Percentiles rank a stretch among this genome's conserved stretches.
phyloP scores from a whole-genome alignment of 2,888 invertebrate species.

The Meteorus cinctellus region DNA sequence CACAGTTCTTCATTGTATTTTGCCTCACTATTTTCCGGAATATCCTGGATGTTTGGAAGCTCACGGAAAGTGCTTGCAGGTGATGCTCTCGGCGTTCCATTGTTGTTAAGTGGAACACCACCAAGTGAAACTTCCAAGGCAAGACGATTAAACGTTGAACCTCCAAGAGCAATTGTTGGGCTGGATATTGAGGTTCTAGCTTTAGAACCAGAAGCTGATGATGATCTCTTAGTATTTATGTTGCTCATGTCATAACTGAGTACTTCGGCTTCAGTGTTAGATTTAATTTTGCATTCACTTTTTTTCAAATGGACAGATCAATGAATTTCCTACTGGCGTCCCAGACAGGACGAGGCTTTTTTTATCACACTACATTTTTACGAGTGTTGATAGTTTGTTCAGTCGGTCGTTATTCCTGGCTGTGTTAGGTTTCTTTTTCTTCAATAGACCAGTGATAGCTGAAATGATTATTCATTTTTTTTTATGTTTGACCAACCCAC shows the following conservation, averaged over 20 bases:
- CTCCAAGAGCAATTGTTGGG: conserved; percentile 54
- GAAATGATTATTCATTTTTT: conserved; percentile 2
- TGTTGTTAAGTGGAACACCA: conserved; percentile 37
- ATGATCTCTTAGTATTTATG: conserved; percentile 43
- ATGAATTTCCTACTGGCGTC: not conserved
- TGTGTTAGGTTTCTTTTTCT: not conserved
- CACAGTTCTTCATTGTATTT: conserved; percentile 73
- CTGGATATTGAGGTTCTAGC: conserved; percentile 37
- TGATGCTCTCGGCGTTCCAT: conserved; percentile 18
- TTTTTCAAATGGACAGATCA: not conserved
- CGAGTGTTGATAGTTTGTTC: not conserved
- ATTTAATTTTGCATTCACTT: not conserved
- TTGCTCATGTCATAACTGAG: conserved; percentile 57
- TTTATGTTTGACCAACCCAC: not conserved
- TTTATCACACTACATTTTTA: not conserved
- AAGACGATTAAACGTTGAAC: conserved; percentile 62
- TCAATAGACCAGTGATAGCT: not conserved
- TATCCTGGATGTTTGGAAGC: conserved; percentile 49
- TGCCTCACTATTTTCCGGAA: conserved; percentile 39
- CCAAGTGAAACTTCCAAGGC: conserved; percentile 67
- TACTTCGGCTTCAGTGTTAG: conserved; percentile 14
- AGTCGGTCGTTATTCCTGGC: not conserved
- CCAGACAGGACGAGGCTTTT: not conserved
- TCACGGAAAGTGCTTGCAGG: not conserved
- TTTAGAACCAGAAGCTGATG: conserved; percentile 46